Conservation (phyloP, 1,140 invertebrate species). For the Epicauta chinensis region DNA sequence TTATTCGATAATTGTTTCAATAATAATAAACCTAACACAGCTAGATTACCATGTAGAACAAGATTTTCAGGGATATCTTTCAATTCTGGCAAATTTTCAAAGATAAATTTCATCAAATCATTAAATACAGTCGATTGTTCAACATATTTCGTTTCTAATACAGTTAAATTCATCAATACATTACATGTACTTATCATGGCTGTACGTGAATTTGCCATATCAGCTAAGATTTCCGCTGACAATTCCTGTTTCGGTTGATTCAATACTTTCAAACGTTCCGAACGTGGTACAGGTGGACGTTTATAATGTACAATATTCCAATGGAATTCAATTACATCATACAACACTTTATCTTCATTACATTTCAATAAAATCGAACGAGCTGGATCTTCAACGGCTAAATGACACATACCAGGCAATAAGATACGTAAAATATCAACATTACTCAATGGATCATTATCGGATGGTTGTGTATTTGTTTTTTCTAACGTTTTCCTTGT, state of each 20-base stretch:
- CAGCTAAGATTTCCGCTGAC: slow-evolving; percentile 63
- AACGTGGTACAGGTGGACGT: slow-evolving; percentile 68
- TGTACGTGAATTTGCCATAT: slow-evolving; percentile 73
- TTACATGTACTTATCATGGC: slow-evolving; percentile 85
- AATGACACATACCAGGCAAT: slow-evolving; percentile 81
- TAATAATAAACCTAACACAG: slow-evolving; percentile 73
- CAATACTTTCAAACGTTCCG: slow-evolving; percentile 65
- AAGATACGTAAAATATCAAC: slow-evolving; percentile 73
- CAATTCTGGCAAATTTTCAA: slow-evolving; percentile 77
- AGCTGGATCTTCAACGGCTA: slow-evolving; percentile 83
- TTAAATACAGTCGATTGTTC: slow-evolving; percentile 70
- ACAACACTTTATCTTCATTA: slow-evolving; percentile 72
- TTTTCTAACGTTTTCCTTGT: slow-evolving; percentile 58
- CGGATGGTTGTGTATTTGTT: slow-evolving; percentile 47
- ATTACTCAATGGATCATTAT: slow-evolving; percentile 55
- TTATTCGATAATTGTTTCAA: slow-evolving; percentile 76
- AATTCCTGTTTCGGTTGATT: slow-evolving; percentile 68
- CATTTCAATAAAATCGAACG: slow-evolving; percentile 72
- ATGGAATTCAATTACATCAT: slow-evolving; percentile 73
- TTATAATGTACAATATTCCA: slow-evolving; percentile 84
- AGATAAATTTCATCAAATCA: slow-evolving; percentile 76
- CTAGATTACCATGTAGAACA: slow-evolving; percentile 75
- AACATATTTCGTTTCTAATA: slow-evolving; percentile 75
- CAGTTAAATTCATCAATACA: slow-evolving; percentile 87
- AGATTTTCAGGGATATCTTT: slow-evolving; percentile 78